These are phyloP conservation scores for Molorchus minor DNA, from an alignment of 2,888 invertebrate species.

Conservation along the genomic window DNA sequence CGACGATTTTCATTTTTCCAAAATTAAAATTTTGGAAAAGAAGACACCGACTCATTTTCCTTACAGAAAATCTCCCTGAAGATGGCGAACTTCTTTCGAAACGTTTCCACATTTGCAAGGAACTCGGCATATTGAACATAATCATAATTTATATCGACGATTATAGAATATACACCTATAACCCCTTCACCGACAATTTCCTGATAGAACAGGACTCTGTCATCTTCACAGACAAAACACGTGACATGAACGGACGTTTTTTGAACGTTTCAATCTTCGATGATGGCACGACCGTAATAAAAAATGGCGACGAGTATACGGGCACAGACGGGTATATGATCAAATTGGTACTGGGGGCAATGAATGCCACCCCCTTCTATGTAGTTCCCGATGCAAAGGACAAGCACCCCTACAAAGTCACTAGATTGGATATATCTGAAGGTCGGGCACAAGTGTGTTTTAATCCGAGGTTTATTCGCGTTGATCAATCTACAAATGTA, in stretches of 20 bases:
- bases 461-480: constrained; percentile 1
- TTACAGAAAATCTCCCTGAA: neutral
- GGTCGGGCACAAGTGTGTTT: neutral
- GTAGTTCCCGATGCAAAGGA: too few species aligned
- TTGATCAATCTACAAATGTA: neutral
- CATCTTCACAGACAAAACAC: constrained; percentile 5
- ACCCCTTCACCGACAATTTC: neutral
- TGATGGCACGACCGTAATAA: neutral
- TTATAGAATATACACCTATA: constrained; percentile 1
- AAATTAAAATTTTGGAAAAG: constrained; percentile 7
- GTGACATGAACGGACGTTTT: neutral
- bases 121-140: constrained; percentile 9
- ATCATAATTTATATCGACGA: neutral
- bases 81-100: neutral
- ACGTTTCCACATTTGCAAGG: constrained; percentile 6
- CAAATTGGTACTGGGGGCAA: neutral
- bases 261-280: constrained; percentile 9
- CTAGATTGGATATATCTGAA: neutral
- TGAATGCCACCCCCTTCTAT: neutral
- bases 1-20: neutral
- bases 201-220: neutral
- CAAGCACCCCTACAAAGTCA: neutral
- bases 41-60: neutral
- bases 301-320: neutral
- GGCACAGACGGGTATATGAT: constrained; percentile 4